Evolutionary conservation across 1,140 invertebrate species (phyloP).

Genomic region (Agrypnia vestita): DNA sequence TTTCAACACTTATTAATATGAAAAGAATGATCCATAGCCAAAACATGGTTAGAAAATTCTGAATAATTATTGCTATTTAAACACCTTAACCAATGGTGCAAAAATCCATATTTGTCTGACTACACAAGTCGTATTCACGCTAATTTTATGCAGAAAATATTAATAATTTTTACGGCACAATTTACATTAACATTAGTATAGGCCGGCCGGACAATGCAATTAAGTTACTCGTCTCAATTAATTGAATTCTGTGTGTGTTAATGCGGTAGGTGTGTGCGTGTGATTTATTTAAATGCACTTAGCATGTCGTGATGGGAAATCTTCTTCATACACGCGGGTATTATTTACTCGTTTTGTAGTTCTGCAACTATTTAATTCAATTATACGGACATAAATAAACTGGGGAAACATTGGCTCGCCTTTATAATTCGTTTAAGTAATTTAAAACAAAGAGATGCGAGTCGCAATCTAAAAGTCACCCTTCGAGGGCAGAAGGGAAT

Average conservation of each 20-base stretch:
- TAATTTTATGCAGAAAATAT: no score
- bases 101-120: no score
- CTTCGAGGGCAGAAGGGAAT: no score
- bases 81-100: no score
- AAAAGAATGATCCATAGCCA: no score
- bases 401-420: conserved; percentile 20
- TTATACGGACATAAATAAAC: conserved; percentile 11
- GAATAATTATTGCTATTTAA: no score
- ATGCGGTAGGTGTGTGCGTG: no score
- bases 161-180: conserved; percentile 13
- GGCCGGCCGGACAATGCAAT: not conserved
- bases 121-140: no score
- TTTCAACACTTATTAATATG: no score
- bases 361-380: not conserved
- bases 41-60: no score
- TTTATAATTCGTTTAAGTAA: conserved; percentile 20
- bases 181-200: not conserved
- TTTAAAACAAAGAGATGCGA: conserved; percentile 9
- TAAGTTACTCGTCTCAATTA: not conserved
- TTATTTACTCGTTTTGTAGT: conserved; percentile 33
- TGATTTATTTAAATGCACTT: not conserved
- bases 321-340: conserved; percentile 11
- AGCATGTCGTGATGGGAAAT: conserved; percentile 9
- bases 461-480: conserved; percentile 14
- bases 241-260: conserved; percentile 12